Percentiles rank a stretch among this genome's conserved stretches.
Evolutionary conservation across 30 jellyfish, hydroid and myxozoan genomes (phyloP).

Genomic region (Cassiopea xamachana): DNA sequence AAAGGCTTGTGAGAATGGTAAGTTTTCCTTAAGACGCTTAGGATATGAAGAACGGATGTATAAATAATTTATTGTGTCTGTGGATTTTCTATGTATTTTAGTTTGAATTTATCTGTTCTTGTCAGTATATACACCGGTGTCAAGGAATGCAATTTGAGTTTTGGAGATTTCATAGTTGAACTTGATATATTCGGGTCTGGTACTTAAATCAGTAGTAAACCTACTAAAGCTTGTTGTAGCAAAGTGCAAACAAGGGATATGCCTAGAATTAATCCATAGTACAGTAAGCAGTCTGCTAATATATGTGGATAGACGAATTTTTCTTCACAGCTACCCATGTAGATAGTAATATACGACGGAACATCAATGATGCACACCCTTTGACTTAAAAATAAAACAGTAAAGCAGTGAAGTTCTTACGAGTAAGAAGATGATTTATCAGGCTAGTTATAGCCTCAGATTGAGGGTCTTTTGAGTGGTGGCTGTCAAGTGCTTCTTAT

Average conservation of each 20-base stretch:
- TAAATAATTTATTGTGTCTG: neutral
- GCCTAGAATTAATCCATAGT: constrained; percentile 62
- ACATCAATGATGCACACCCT: constrained; percentile 58
- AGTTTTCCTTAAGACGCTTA: neutral
- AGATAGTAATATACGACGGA: constrained; percentile 58
- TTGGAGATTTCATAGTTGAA: constrained; percentile 19
- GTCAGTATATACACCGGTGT: constrained; percentile 15
- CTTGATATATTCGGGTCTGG: constrained; percentile 9
- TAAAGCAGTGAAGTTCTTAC: neutral
- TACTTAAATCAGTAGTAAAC: constrained; percentile 34
- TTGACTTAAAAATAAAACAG: constrained; percentile 10
- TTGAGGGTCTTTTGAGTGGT: neutral
- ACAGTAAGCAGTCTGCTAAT: constrained; percentile 6
- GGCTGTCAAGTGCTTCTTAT: neutral
- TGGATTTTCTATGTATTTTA: neutral
- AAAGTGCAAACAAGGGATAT: constrained; percentile 40
- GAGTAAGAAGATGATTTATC: neutral
- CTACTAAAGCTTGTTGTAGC: constrained; percentile 10
- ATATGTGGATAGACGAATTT: constrained; percentile 27
- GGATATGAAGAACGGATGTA: constrained; percentile 16
- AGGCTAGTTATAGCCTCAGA: neutral
- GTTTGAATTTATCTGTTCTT: constrained; percentile 23
- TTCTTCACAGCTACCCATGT: constrained; percentile 63
- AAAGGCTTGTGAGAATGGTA: constrained; percentile 1
- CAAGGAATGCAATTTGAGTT: constrained; percentile 46